Evolutionary conservation across 37 sponge, comb jelly and placozoan species (phyloP).

Genomic region (Dysidea cf. avara): DNA sequence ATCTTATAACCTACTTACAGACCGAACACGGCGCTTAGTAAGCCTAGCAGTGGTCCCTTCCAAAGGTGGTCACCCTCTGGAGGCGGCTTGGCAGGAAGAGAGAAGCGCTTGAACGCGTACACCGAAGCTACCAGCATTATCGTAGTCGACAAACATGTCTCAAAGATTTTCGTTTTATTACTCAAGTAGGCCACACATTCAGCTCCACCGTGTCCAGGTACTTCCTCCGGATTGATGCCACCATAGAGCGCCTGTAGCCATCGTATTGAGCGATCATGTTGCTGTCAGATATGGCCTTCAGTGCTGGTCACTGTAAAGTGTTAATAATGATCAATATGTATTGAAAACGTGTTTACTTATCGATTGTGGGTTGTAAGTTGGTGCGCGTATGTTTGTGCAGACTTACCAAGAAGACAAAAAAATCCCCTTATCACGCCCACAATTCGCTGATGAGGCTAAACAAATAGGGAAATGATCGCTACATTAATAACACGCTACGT

Average conservation of each 20-base stretch:
- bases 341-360: too few species aligned
- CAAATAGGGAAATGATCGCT: too few species aligned
- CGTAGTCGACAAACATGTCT: neutral
- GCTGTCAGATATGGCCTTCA: too few species aligned
- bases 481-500: too few species aligned
- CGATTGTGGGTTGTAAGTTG: too few species aligned
- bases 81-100: neutral
- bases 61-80: constrained; percentile 5
- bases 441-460: too few species aligned
- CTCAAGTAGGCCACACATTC: constrained; percentile 35
- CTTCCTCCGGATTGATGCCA: constrained; percentile 3
- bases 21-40: constrained; percentile 32
- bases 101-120: constrained; percentile 12
- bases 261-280: too few species aligned
- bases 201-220: constrained; percentile 40
- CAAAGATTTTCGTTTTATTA: constrained; percentile 15
- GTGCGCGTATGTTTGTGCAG: too few species aligned
- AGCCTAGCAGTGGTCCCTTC: constrained; percentile 23
- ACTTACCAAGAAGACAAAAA: too few species aligned
- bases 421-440: too few species aligned
- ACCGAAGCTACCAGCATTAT: constrained; percentile 12
- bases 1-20: constrained; percentile 54
- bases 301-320: too few species aligned
- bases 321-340: too few species aligned
- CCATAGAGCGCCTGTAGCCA: constrained; percentile 13